Conservation (phyloP, 2,797 vertebrate species). For the Morelia viridis region DNA sequence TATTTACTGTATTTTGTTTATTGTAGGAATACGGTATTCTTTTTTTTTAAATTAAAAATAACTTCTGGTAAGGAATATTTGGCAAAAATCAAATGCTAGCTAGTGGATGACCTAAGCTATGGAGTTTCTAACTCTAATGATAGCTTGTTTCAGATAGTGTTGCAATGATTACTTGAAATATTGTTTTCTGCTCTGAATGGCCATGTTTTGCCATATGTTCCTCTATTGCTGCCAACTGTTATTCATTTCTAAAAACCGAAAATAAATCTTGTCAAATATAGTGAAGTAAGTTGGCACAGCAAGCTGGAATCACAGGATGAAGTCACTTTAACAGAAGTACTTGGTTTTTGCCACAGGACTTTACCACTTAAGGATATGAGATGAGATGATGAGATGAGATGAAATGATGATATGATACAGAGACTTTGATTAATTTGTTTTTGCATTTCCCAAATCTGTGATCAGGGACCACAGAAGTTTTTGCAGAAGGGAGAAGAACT, state of each 20-base stretch:
- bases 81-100: conserved; percentile 7
- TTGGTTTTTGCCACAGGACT: background rate
- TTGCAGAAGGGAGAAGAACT: background rate
- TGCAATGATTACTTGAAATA: conserved; percentile 25
- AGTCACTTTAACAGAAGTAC: background rate
- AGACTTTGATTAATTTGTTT: background rate
- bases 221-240: conserved; percentile 19
- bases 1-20: background rate
- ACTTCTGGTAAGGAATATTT: background rate
- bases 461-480: background rate
- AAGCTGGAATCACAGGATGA: conserved; percentile 7
- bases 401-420: background rate
- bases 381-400: too few relatives aligned
- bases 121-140: conserved; percentile 7
- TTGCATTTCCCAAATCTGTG: background rate
- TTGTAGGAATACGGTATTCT: background rate
- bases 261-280: conserved; percentile 21
- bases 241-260: conserved; percentile 15
- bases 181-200: conserved; percentile 18
- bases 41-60: background rate
- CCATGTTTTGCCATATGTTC: conserved; percentile 23
- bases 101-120: conserved; percentile 7
- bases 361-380: background rate
- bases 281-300: conserved; percentile 5
- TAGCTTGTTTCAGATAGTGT: background rate